These are phyloP conservation scores for Mamestra configurata DNA, from an alignment of 1,140 invertebrate genomes.

Conservation along the genomic window DNA sequence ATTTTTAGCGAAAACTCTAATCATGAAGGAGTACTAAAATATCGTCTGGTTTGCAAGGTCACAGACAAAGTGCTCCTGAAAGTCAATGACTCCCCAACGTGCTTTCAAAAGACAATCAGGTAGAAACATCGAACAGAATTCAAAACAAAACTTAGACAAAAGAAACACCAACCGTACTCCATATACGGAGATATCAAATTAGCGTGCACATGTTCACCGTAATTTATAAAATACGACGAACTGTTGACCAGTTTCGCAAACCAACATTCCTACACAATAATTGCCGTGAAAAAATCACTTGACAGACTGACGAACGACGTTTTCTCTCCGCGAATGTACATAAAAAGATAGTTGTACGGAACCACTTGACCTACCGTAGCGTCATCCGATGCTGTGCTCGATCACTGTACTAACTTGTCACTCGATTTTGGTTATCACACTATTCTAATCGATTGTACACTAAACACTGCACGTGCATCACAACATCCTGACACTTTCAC, in stretches of 20 bases:
- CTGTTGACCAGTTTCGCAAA: conserved; percentile 45
- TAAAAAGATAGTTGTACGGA: conserved; percentile 49
- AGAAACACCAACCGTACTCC: conserved; percentile 14
- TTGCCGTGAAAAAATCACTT: conserved; percentile 40
- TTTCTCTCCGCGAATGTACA: conserved; percentile 50
- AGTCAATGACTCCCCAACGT: not conserved
- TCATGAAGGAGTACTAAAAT: not conserved
- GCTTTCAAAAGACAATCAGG: not conserved
- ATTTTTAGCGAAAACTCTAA: not conserved
- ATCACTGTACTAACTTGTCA: conserved; percentile 42
- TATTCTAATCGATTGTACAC: conserved; percentile 55
- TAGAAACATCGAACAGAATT: conserved; percentile 4
- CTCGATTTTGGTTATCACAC: conserved; percentile 41
- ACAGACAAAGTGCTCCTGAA: not conserved
- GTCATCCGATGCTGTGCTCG: conserved; percentile 39
- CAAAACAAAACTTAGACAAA: conserved; percentile 24
- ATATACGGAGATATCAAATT: conserved; percentile 26
- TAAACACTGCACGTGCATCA: conserved; percentile 62
- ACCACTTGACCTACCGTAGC: conserved; percentile 51
- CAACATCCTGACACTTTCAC: conserved; percentile 71
- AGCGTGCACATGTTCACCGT: conserved; percentile 13
- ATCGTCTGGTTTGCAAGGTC: not conserved
- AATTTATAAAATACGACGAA: conserved; percentile 28
- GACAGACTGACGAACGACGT: conserved; percentile 48
- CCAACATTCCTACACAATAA: conserved; percentile 44